phyloP scores from a whole-genome alignment of 2,888 invertebrate genomes.

The Drosophila monieri region DNA sequence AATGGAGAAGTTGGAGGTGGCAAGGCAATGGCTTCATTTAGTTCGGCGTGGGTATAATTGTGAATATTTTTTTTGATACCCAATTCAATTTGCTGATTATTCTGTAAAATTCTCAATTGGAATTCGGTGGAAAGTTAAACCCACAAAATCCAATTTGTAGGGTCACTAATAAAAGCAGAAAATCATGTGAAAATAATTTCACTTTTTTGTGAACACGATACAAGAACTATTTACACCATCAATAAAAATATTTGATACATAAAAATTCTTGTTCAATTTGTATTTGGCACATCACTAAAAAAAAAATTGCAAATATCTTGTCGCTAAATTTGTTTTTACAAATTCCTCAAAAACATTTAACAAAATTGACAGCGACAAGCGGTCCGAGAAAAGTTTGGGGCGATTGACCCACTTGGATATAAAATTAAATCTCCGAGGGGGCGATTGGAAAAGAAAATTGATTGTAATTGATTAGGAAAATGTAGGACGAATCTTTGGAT shows the following conservation, averaged over 20 bases:
- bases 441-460: conserved; percentile 37
- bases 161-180: neutral
- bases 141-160: neutral
- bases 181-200: conserved; percentile 6
- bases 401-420: conserved; percentile 58
- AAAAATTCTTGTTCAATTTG: conserved; percentile 56
- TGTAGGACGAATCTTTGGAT: conserved; percentile 15
- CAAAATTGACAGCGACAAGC: conserved; percentile 73
- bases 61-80: conserved; percentile 17
- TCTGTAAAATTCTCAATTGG: conserved; percentile 22
- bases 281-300: conserved; percentile 58
- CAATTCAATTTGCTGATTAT: conserved; percentile 12
- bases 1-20: conserved; percentile 4
- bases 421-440: conserved; percentile 32
- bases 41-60: conserved; percentile 32
- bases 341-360: conserved; percentile 72
- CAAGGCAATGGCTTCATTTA: conserved; percentile 58
- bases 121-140: conserved; percentile 19
- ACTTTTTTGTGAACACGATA: conserved; percentile 38
- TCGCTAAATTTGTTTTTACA: conserved; percentile 50
- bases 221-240: conserved; percentile 25
- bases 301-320: conserved; percentile 51
- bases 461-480: conserved; percentile 41
- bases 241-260: conserved; percentile 52
- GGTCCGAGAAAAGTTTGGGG: conserved; percentile 33